These are phyloP conservation scores for Neotoma lepida DNA, from an alignment of 2,113 vertebrate genomes.

Conservation along the genomic window DNA sequence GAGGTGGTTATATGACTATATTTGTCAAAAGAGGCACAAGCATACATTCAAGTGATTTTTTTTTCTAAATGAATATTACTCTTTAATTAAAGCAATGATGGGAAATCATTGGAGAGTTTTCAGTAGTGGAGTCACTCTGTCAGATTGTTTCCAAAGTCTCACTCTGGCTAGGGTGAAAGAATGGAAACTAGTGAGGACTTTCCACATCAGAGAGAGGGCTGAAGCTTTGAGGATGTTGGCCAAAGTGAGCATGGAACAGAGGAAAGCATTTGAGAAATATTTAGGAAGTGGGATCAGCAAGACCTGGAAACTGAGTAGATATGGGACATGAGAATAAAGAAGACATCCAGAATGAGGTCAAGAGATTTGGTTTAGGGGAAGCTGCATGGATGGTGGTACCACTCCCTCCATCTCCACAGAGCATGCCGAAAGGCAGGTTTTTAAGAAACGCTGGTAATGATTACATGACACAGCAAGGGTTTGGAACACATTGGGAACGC, in stretches of 20 bases:
- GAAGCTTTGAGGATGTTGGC: neutral
- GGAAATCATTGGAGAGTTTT: neutral
- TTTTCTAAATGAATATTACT: neutral
- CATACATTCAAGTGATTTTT: slow-evolving; percentile 26
- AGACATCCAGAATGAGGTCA: neutral
- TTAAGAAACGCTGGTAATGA: too few relatives aligned
- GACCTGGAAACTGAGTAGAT: neutral
- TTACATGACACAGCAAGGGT: neutral
- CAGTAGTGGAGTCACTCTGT: neutral
- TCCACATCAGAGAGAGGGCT: neutral
- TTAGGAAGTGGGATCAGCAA: neutral
- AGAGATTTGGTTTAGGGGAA: neutral
- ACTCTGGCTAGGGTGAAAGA: too few relatives aligned
- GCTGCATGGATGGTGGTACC: too few relatives aligned
- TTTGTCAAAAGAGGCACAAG: slow-evolving; percentile 4
- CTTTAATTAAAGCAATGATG: neutral
- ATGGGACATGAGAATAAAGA: neutral
- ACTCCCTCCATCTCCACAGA: accelerated
- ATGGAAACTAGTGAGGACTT: accelerated
- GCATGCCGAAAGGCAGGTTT: neutral
- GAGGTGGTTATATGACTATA: neutral
- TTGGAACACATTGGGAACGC: accelerated
- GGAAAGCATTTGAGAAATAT: neutral
- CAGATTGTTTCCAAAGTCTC: neutral
- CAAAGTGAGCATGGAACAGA: too few relatives aligned